Percentiles rank a stretch among this genome's conserved stretches.
Evolutionary conservation across 2,797 vertebrate species (phyloP).

Genomic region (Champsocephalus gunnari): DNA sequence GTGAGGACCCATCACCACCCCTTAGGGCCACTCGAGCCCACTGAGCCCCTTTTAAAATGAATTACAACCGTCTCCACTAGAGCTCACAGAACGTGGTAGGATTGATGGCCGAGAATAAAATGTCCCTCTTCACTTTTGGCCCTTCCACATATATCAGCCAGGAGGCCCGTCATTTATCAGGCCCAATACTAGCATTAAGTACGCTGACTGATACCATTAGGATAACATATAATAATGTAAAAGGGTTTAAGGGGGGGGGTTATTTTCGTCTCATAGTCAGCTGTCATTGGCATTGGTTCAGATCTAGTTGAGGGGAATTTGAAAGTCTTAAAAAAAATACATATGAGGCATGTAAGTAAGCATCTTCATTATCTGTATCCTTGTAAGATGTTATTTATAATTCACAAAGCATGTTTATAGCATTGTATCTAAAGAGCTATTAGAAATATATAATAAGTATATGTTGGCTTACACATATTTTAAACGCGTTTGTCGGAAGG

Average conservation of each 20-base stretch:
- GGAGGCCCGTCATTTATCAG: constrained; percentile 70
- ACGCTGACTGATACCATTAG: constrained; percentile 73
- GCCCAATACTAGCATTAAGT: constrained; percentile 60
- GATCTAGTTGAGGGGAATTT: constrained; percentile 19
- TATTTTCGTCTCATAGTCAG: constrained; percentile 32
- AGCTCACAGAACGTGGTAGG: constrained; percentile 59
- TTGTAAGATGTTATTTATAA: neutral
- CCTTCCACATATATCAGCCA: constrained; percentile 71
- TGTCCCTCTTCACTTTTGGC: constrained; percentile 75
- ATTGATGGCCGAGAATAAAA: constrained; percentile 74
- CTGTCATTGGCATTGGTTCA: constrained; percentile 39
- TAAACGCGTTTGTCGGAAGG: neutral
- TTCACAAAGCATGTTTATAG: constrained; percentile 1
- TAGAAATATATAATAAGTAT: neutral
- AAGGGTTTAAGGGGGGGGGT: constrained; percentile 41
- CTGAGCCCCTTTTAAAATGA: constrained; percentile 72
- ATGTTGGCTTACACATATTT: neutral
- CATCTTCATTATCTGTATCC: neutral
- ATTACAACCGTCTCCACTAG: constrained; percentile 73
- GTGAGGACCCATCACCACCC: constrained; percentile 68
- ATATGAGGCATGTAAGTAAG: neutral
- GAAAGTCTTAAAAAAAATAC: constrained; percentile 3
- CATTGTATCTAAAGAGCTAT: neutral
- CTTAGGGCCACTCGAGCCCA: constrained; percentile 58
- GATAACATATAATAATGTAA: constrained; percentile 78